Percentiles rank a stretch among this genome's conserved stretches.
These are phyloP conservation scores for Apodemia duryi DNA, from an alignment of 2,888 invertebrate species.

Conservation along the genomic window DNA sequence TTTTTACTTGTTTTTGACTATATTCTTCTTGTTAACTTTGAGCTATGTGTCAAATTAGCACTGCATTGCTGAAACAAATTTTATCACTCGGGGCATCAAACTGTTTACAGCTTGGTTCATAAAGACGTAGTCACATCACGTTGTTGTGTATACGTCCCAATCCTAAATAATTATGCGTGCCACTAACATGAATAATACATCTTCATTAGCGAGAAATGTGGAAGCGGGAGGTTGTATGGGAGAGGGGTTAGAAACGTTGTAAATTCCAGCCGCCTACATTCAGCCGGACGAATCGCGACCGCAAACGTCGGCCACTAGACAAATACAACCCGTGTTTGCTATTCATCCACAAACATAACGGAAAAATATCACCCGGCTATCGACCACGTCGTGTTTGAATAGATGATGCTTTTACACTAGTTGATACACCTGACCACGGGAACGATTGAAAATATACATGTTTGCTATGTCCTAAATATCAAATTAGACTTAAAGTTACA, in stretches of 20 bases:
- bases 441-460: too few relatives aligned
- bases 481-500: too few relatives aligned
- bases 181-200: constrained; percentile 4
- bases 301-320: not conserved
- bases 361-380: not conserved
- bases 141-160: not conserved
- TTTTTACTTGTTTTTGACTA: too few relatives aligned
- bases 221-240: not conserved
- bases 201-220: not conserved
- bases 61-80: too few relatives aligned
- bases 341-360: not conserved
- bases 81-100: too few relatives aligned
- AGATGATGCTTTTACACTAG: not conserved
- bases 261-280: constrained; percentile 2
- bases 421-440: not conserved
- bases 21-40: too few relatives aligned
- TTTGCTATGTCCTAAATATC: not conserved
- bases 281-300: not conserved
- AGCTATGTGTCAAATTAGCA: too few relatives aligned
- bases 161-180: not conserved
- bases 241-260: not conserved
- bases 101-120: too few relatives aligned
- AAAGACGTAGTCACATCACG: not conserved
- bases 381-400: not conserved
- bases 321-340: not conserved